phyloP scores from a whole-genome alignment of 2,113 vertebrate species.

The Sylvia atricapilla region DNA sequence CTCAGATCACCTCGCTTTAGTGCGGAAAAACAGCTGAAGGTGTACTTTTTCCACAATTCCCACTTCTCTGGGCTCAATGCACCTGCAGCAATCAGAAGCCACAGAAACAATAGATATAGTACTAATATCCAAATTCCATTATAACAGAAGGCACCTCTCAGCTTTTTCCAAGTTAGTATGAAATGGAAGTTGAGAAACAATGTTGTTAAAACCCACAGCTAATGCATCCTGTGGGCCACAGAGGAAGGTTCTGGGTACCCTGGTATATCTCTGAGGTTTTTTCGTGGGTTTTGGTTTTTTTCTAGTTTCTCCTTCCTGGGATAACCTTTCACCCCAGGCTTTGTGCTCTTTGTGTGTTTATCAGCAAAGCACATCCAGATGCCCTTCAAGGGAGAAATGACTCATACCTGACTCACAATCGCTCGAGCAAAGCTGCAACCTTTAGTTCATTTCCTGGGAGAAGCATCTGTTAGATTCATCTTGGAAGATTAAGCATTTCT shows the following conservation, averaged over 20 bases:
- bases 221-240: neutral
- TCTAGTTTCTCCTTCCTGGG: constrained; percentile 5
- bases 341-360: constrained; percentile 63
- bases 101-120: neutral
- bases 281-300: neutral
- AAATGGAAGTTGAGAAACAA: neutral
- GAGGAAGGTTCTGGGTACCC: neutral
- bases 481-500: constrained; percentile 61
- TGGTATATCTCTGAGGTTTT: neutral
- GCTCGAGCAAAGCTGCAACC: constrained; percentile 63
- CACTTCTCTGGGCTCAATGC: neutral
- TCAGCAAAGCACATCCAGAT: constrained; percentile 59
- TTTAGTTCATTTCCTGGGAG: constrained; percentile 70
- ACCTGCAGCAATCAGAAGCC: neutral
- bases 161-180: neutral
- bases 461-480: constrained; percentile 65
- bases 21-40: neutral
- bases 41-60: neutral
- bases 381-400: constrained; percentile 68
- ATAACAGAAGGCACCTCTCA: neutral
- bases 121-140: neutral
- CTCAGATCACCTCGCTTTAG: neutral
- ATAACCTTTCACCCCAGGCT: constrained; percentile 65
- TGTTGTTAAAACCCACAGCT: neutral
- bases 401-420: constrained; percentile 72